These are phyloP conservation scores for Oceanites oceanicus DNA, from an alignment of 2,113 vertebrate species.

Conservation along the genomic window DNA sequence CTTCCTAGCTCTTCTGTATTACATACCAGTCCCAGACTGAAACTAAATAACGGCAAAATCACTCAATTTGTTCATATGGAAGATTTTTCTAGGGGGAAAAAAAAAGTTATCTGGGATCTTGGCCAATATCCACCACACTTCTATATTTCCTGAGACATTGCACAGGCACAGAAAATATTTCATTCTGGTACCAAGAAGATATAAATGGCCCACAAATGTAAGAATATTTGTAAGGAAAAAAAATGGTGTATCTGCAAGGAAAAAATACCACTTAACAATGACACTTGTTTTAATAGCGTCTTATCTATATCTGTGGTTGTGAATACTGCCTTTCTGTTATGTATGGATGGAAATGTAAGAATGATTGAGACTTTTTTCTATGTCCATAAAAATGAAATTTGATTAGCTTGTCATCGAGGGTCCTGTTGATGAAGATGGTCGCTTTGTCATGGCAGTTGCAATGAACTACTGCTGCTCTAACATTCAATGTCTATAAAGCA, in stretches of 20 bases:
- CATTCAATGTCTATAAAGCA: constrained; percentile 10
- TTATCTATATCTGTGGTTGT: not conserved
- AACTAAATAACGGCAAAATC: not conserved
- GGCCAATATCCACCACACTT: not conserved
- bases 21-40: not conserved
- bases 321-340: constrained; percentile 41
- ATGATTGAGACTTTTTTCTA: constrained; percentile 46
- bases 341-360: constrained; percentile 13
- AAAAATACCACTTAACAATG: constrained; percentile 18
- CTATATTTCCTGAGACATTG: not conserved
- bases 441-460: constrained; percentile 34
- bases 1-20: constrained; percentile 14
- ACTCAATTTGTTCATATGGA: not conserved
- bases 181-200: not conserved
- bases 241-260: not conserved
- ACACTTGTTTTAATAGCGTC: constrained; percentile 35
- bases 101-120: not conserved
- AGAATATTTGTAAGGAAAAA: not conserved
- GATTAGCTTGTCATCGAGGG: constrained; percentile 24
- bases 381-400: constrained; percentile 62
- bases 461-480: constrained; percentile 24
- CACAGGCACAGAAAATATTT: not conserved
- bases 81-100: not conserved
- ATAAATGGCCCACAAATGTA: not conserved
- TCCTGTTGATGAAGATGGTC: constrained; percentile 17